Evolutionary conservation across 2,797 vertebrate genomes (phyloP), one percentile per base, ranked within the genome.

Genomic region (Dermochelys coriacea): DNA sequence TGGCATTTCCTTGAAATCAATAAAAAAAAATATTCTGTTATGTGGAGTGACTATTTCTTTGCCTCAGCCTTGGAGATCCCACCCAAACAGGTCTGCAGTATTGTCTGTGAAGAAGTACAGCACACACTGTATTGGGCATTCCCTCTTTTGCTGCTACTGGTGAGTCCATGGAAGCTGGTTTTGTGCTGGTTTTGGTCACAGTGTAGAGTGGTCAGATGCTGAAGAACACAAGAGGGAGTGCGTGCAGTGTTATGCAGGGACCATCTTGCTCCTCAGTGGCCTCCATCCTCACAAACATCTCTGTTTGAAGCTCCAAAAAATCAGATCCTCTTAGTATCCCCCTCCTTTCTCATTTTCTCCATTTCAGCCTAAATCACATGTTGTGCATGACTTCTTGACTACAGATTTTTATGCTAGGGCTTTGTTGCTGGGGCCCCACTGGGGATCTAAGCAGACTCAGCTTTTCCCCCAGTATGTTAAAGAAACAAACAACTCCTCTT

Each of bases 11-110:
- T 82, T 86, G 31, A 61, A 85, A 12, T 6, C 68, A 45, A 78
- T 31, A 80, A 78, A 80, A 74, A 37, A 29, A 54, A 10, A 68
- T 21, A 5, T 37, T 68, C n/a, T 68, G n/a, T 4, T 37, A 41
- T 91, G 50, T 64, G 8, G 27, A 15, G 4, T 81, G 27, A 82
- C 27, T 31, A 5, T 90, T 92, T 87, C 59, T 87, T 6, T 49
- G n/a, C 12, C 4, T 0, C 0, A 41, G 11, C 88, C 54, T 75
- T 64, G 31, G 55, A 77, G 85, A 45, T 83, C 6, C 4, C 1
- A 21, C 27, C 0, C 0, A 41, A 89, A 25, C 0, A 1, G 47
- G 8, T 8, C 50, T 19, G 78, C 49, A n/a, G 50, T 37, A n/a
- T 18, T 34, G 77, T n/a, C 9, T 15, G 15, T n/a, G 34, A 29